Conservation (phyloP, 92 coral and sea anemone species). For the Pocillopora grandis region DNA sequence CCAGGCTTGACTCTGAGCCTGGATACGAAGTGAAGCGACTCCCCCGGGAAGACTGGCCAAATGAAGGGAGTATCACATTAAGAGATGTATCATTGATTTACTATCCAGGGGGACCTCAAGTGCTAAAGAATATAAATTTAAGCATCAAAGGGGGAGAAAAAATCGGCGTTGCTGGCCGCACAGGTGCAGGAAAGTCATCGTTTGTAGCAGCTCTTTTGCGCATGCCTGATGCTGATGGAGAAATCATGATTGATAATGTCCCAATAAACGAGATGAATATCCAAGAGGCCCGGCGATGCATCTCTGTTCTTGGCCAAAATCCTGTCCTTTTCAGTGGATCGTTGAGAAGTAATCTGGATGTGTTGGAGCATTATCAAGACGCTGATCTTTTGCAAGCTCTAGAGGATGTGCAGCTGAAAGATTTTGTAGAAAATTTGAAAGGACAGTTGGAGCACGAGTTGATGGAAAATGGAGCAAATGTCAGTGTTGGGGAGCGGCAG, state of each 20-base stretch:
- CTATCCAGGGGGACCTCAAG: slow-evolving; percentile 8
- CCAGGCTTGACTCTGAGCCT: background rate
- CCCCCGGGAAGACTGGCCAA: slow-evolving; percentile 4
- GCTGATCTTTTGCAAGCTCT: no score
- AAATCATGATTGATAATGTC: background rate
- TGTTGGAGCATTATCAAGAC: background rate
- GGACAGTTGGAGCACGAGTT: slow-evolving; percentile 4
- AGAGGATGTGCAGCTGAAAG: background rate
- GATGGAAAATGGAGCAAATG: background rate
- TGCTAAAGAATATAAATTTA: background rate
- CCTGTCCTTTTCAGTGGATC: slow-evolving; percentile 16
- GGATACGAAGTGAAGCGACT: background rate
- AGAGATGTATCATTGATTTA: background rate
- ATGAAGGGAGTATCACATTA: background rate
- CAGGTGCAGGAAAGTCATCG: background rate
- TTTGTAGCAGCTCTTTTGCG: no score
- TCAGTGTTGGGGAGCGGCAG: slow-evolving; percentile 11
- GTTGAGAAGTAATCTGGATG: slow-evolving; percentile 6
- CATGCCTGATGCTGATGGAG: background rate
- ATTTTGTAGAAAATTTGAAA: background rate
- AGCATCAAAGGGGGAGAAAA: background rate
- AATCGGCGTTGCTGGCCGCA: background rate
- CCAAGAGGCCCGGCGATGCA: background rate
- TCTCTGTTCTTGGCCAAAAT: slow-evolving; percentile 3
- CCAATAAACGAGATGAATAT: background rate